phyloP scores from a whole-genome alignment of 2,797 vertebrate species.

The Xenentodon cancila region DNA sequence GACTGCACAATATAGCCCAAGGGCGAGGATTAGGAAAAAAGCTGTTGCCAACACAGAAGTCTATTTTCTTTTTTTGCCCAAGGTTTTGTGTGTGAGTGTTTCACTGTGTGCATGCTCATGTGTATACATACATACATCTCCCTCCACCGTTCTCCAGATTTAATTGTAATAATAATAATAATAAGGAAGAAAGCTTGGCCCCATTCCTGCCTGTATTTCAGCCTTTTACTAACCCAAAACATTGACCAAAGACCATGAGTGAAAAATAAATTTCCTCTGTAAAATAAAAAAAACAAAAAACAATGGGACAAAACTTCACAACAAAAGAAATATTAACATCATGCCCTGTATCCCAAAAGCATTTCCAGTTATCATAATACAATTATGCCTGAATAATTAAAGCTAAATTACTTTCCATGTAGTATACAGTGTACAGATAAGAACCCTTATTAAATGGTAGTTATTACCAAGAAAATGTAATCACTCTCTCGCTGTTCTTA shows the following conservation, averaged over 20 bases:
- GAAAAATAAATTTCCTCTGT: not conserved
- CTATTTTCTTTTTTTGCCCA: constrained; percentile 73
- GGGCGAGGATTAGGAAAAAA: constrained; percentile 86
- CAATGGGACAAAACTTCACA: not conserved
- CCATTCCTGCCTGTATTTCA: constrained; percentile 4
- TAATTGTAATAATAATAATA: constrained; percentile 22
- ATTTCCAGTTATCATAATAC: constrained; percentile 1
- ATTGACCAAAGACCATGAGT: not conserved
- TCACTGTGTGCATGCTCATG: constrained; percentile 37
- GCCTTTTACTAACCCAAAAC: constrained; percentile 1
- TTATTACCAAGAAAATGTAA: constrained; percentile 41
- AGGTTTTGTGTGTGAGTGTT: constrained; percentile 60
- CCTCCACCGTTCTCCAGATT: constrained; percentile 34
- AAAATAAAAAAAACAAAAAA: not conserved
- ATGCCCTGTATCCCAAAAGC: not conserved
- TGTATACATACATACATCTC: constrained; percentile 34
- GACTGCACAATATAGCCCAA: constrained; percentile 89
- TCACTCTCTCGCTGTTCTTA: constrained; percentile 24
- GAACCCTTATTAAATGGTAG: not conserved
- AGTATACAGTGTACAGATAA: not conserved
- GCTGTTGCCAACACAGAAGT: constrained; percentile 84
- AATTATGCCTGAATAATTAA: not conserved
- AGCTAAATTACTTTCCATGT: not conserved
- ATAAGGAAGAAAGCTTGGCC: constrained; percentile 23
- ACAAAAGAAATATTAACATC: constrained; percentile 8